These are phyloP conservation scores for Passerina amoena DNA, from an alignment of 2,113 vertebrate genomes.

Conservation along the genomic window DNA sequence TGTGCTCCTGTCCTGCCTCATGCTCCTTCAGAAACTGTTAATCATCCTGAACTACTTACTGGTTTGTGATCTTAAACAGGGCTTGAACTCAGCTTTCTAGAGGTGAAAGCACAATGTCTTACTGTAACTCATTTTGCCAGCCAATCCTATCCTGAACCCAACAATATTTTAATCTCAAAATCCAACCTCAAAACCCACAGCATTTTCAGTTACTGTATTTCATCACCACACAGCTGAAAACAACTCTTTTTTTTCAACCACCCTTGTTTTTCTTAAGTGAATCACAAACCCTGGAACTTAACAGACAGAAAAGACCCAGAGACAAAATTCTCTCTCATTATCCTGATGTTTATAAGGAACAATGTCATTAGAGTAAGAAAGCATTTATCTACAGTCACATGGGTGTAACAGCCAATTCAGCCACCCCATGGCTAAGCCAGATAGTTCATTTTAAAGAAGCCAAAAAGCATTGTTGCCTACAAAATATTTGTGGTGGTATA, in stretches of 20 bases:
- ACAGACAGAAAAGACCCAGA: constrained; percentile 31
- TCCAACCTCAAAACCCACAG: constrained; percentile 73
- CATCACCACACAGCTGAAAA: constrained; percentile 63
- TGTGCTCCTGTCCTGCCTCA: not conserved
- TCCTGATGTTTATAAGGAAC: not conserved
- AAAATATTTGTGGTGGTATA: not conserved
- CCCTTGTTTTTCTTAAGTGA: constrained; percentile 59
- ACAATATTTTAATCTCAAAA: constrained; percentile 71
- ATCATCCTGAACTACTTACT: constrained; percentile 47
- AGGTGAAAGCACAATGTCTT: constrained; percentile 63
- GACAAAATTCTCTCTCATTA: not conserved
- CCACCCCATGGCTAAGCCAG: not conserved
- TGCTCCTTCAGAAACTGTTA: not conserved
- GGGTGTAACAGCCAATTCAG: not conserved
- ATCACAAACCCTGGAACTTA: constrained; percentile 54
- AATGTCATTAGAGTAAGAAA: not conserved
- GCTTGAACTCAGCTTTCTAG: constrained; percentile 54
- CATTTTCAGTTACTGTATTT: constrained; percentile 70
- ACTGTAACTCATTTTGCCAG: constrained; percentile 57
- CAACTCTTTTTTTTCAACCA: constrained; percentile 37
- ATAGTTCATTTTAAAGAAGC: not conserved
- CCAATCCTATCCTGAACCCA: constrained; percentile 47
- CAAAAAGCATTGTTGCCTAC: not conserved
- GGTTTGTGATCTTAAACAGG: constrained; percentile 51
- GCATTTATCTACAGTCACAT: not conserved